Conservation (phyloP, 2,888 invertebrate species). For the Desoria tigrina region DNA sequence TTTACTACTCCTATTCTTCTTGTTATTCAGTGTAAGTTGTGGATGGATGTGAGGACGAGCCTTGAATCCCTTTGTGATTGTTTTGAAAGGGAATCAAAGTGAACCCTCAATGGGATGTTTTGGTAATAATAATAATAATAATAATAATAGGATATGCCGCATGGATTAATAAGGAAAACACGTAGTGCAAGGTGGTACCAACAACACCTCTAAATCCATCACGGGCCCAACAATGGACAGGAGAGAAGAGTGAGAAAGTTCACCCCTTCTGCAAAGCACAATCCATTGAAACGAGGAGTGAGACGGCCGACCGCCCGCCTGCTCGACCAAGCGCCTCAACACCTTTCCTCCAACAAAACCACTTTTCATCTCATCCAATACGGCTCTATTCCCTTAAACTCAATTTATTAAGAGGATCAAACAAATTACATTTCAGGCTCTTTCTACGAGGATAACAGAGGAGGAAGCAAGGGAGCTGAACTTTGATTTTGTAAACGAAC, state of each 20-base stretch:
- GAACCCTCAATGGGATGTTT: slow-evolving; percentile 4
- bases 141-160: neutral
- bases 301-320: neutral
- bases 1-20: too few species aligned
- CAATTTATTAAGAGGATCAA: slow-evolving; percentile 28
- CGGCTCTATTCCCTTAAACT: slow-evolving; percentile 2
- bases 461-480: too few species aligned
- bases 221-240: too few species aligned
- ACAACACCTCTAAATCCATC: slow-evolving; percentile 1
- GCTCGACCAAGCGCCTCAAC: slow-evolving; percentile 6
- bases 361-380: slow-evolving; percentile 13
- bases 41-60: neutral
- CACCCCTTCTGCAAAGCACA: neutral
- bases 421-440: slow-evolving; percentile 1
- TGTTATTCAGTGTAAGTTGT: neutral
- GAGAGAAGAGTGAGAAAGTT: slow-evolving; percentile 5
- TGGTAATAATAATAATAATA: neutral
- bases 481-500: too few species aligned
- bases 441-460: neutral
- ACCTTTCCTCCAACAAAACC: slow-evolving; percentile 5
- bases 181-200: slow-evolving; percentile 33
- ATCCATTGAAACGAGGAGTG: neutral
- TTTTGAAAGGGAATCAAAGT: slow-evolving; percentile 11
- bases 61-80: slow-evolving; percentile 5
- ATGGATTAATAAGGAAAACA: slow-evolving; percentile 1